Percentiles rank a stretch among this genome's conserved stretches.
phyloP scores from a whole-genome alignment of 37 sponge, comb jelly and placozoan genomes.

The Spongilla lacustris region DNA sequence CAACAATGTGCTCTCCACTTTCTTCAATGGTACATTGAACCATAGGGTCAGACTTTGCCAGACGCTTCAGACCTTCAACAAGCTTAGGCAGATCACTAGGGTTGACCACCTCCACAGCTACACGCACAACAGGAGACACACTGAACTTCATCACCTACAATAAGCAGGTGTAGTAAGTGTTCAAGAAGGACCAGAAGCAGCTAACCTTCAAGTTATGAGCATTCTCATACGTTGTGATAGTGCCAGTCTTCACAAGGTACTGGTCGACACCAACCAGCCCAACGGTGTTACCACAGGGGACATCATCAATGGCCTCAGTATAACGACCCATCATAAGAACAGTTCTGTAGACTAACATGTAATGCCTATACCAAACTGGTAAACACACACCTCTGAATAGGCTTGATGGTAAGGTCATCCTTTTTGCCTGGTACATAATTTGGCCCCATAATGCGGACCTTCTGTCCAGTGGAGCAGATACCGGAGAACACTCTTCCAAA shows the following conservation, averaged over 20 bases:
- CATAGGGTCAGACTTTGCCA: constrained; percentile 99
- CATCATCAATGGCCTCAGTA: constrained; percentile 96
- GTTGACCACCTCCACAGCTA: constrained; percentile 98
- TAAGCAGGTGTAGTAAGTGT: neutral
- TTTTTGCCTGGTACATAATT: constrained; percentile 98
- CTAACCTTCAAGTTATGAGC: constrained; percentile 96
- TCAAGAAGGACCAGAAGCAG: neutral
- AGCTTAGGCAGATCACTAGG: constrained; percentile 96
- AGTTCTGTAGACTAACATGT: constrained; percentile 57
- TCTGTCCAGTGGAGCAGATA: constrained; percentile 92
- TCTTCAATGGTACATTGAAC: constrained; percentile 96
- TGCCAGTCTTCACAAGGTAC: constrained; percentile 98
- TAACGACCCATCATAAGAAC: constrained; percentile 99
- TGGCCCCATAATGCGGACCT: constrained; percentile 98
- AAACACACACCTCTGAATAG: constrained; percentile 84
- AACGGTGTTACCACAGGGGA: constrained; percentile 98
- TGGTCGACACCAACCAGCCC: constrained; percentile 99
- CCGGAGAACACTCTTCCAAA: constrained; percentile 99
- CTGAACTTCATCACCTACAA: constrained; percentile 97
- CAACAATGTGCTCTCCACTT: constrained; percentile 99
- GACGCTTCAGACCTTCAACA: constrained; percentile 97
- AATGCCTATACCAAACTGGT: neutral
- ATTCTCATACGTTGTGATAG: constrained; percentile 93
- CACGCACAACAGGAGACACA: constrained; percentile 98
- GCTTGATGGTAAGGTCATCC: constrained; percentile 90